Evolutionary conservation across 2,797 vertebrate genomes (phyloP), one percentile per base, ranked within the genome.

Genomic region (Sebastes ruberrimus): DNA sequence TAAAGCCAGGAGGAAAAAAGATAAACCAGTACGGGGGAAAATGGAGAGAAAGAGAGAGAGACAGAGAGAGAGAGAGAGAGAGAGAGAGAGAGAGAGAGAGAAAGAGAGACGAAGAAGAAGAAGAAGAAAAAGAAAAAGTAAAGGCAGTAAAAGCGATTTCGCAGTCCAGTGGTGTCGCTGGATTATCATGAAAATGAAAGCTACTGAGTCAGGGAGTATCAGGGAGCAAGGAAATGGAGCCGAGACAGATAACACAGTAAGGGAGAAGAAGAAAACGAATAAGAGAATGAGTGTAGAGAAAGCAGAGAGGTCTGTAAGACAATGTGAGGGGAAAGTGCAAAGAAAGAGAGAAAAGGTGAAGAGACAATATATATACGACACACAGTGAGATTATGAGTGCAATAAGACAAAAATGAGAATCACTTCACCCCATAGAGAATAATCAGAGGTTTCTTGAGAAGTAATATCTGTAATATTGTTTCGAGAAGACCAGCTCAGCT

Each of bases 151-250:
- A 94, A 94, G 89, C 76, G 94, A 95, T 95, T 96, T 95, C 88
- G 93, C 94, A 95, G 94, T 96, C 94, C 93, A 94, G 89, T 94
- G 93, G 93, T 93, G 94, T 94, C 76, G 84, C 85, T 94, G 94
- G 94, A 96, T 96, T 96, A 96, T 95, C 95, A 96, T 95, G 93
- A 95, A 96, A 96, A 95, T 94, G 94, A 95, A 96, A 96, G 94
- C 84, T 91, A 93, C 93, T 89, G 95, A 95, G 92, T 95, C 93
- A 93, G 93, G 93, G 94, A 94, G 92, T 94, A 95, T 95, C 93
- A 92, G 91, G 87, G 93, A 94, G 92, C 86, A 94, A 92, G 91
- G 93, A 94, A 95, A 95, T 93, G 89, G 94, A 96, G 93, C 93
- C 30, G 64, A 86, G 91, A 84, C 93, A 92, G 95, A 96, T 96